Conservation (phyloP, 1,140 invertebrate genomes). For the Ceratoteleas bidentatus region DNA sequence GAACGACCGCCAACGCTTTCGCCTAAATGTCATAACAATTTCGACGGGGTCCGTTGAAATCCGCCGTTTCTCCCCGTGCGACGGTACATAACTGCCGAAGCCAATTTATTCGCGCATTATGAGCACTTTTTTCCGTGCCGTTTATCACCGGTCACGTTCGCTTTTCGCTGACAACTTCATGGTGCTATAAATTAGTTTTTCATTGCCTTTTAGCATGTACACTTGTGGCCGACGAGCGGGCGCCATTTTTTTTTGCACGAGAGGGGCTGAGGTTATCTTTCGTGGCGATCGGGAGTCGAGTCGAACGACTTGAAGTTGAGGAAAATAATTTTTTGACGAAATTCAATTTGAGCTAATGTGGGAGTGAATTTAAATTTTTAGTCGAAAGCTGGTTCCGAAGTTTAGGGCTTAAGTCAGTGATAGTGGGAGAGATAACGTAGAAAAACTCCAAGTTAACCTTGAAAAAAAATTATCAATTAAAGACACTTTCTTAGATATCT, state of each 20-base stretch:
- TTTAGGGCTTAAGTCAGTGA: too few species aligned
- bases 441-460: too few species aligned
- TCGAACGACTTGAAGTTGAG: too few species aligned
- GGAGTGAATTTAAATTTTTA: too few species aligned
- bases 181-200: constrained; percentile 59
- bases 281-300: too few species aligned
- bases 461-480: too few species aligned
- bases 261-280: background rate
- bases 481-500: too few species aligned
- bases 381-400: too few species aligned
- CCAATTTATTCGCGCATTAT: constrained; percentile 62
- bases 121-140: constrained; percentile 43
- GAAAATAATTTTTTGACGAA: too few species aligned
- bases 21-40: constrained; percentile 21
- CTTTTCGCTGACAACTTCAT: constrained; percentile 60
- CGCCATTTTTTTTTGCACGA: constrained; percentile 21
- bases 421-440: too few species aligned
- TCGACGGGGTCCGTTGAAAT: constrained; percentile 28
- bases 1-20: too few species aligned
- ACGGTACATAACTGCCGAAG: constrained; percentile 54
- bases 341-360: too few species aligned
- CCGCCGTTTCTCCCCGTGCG: constrained; percentile 38
- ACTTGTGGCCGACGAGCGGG: constrained; percentile 34
- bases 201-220: constrained; percentile 41
- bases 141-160: constrained; percentile 41